Percentiles rank a stretch among this genome's conserved stretches.
Evolutionary conservation across 1,140 invertebrate genomes (phyloP).

Genomic region (Drosophila willistoni): DNA sequence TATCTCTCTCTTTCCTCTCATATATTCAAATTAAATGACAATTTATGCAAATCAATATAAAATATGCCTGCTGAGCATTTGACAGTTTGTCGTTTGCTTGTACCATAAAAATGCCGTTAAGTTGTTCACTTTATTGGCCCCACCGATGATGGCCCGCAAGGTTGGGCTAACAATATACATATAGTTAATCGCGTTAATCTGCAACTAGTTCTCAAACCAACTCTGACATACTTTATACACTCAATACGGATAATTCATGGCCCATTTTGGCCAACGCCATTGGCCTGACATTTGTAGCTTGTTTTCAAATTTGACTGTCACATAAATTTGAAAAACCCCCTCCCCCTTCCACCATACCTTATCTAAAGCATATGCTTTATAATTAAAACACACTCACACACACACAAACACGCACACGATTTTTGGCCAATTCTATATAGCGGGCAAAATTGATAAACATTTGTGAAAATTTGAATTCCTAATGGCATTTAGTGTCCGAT

Average conservation of each 20-base stretch:
- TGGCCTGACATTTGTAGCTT: constrained; percentile 72
- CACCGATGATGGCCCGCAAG: constrained; percentile 20
- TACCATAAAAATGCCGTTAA: constrained; percentile 74
- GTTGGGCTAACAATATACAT: constrained; percentile 19
- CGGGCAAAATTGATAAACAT: constrained; percentile 49
- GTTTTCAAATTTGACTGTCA: constrained; percentile 74
- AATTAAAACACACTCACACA: constrained; percentile 4
- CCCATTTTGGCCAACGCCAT: constrained; percentile 62
- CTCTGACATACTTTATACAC: constrained; percentile 6
- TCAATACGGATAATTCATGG: constrained; percentile 62
- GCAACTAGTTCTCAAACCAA: constrained; percentile 32
- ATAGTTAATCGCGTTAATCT: constrained; percentile 34
- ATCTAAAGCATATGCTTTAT: constrained; percentile 12
- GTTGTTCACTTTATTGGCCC: constrained; percentile 61
- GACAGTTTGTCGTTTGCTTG: constrained; percentile 63
- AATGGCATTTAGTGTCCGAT: constrained; percentile 78
- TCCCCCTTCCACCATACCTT: constrained; percentile 7
- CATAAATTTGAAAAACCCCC: constrained; percentile 59
- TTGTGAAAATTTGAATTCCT: constrained; percentile 74
- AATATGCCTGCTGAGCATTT: constrained; percentile 54
- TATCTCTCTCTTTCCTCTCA: constrained; percentile 21
- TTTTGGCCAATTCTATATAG: constrained; percentile 47
- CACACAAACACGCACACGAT: constrained; percentile 1
- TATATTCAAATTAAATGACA: constrained; percentile 75
- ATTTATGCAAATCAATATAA: constrained; percentile 62